Base-by-base conservation (phyloP, 2,113 vertebrate species). In the Hippocampus comes region DNA sequence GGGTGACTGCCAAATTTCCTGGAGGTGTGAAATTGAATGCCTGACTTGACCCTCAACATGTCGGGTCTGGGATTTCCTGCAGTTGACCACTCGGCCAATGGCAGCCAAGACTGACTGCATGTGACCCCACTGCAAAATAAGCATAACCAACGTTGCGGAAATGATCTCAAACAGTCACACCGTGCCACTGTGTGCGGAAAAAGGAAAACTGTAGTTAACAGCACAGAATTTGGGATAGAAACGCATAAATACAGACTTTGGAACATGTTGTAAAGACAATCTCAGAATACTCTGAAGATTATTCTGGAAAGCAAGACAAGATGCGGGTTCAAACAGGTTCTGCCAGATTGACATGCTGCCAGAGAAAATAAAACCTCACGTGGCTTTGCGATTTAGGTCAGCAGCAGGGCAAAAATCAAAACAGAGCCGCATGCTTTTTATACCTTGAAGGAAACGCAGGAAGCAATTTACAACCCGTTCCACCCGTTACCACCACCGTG, bases 321-420 rank as follows among this genome's bases (percentile, higher is more conserved):
- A 25, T 3, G 42, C 64, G 49, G 64, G 64, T 25, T 66, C 42
- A 66, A 23, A 48, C 64, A 66, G 23, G 64, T 66, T 66, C 17
- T 48, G 6, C 42, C 15, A 48, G 7, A 27, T 3, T 15, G 43
- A 48, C 64, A 46, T 20, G 23, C n/a, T 38, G 48, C 64, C 20
- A 46, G 49, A 64, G 17, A 65, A 83, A 80, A 70, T 41, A 61
- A 76, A 78, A 70, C 8, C 43, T 73, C 41, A 72, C 21, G 14
- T 78, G 69, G 67, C 48, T 68, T 79, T 77, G 83, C 7, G 65
- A 74, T 79, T 73, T n/a, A 78, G 48, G 75, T 71, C 76, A 78
- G 34, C 60, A 63, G 70, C 27, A 73, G 18, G 43, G n/a, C 23
- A 25, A 66, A 43, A 48, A 66, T 27, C 27, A 48, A 49, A 48